These are phyloP conservation scores for Notoglanidium macrostoma DNA, from an alignment of 2,797 vertebrate species.

Conservation along the genomic window DNA sequence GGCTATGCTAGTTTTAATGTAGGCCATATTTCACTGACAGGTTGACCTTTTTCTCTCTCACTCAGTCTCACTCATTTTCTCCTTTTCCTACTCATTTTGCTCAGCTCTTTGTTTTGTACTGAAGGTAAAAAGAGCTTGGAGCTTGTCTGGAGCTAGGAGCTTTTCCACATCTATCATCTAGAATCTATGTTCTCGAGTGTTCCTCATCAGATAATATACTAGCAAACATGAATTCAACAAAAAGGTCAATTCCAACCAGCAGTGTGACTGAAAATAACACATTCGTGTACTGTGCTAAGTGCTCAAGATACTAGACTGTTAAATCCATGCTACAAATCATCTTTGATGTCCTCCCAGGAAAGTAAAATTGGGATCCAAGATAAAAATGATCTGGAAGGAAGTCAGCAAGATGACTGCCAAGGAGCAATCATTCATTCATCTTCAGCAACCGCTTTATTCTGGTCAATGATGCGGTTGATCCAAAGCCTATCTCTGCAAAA, in stretches of 20 bases:
- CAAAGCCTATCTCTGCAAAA: neutral
- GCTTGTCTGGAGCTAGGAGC: neutral
- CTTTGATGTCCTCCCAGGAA: neutral
- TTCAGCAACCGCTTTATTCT: constrained; percentile 35
- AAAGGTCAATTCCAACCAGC: neutral
- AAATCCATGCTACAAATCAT: constrained; percentile 6
- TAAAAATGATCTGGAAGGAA: constrained; percentile 5
- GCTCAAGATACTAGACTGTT: neutral
- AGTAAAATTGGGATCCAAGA: neutral
- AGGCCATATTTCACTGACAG: constrained; percentile 16
- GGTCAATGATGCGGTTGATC: constrained; percentile 14
- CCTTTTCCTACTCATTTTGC: constrained; percentile 1
- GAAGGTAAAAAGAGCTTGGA: neutral
- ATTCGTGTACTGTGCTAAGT: constrained; percentile 8
- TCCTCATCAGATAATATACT: neutral
- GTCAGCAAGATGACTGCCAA: constrained; percentile 10
- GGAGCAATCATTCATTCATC: constrained; percentile 13
- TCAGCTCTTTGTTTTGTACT: constrained; percentile 2
- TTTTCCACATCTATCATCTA: neutral
- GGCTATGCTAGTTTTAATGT: constrained; percentile 19
- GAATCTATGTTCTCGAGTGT: neutral
- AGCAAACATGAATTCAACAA: neutral
- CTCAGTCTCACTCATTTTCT: neutral
- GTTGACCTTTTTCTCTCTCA: constrained; percentile 31
- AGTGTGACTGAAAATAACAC: neutral